A percentile compares a stretch with the other conserved stretches of the same genome.
Conservation (phyloP, 2,113 vertebrate genomes). For the Capreolus pygargus region DNA sequence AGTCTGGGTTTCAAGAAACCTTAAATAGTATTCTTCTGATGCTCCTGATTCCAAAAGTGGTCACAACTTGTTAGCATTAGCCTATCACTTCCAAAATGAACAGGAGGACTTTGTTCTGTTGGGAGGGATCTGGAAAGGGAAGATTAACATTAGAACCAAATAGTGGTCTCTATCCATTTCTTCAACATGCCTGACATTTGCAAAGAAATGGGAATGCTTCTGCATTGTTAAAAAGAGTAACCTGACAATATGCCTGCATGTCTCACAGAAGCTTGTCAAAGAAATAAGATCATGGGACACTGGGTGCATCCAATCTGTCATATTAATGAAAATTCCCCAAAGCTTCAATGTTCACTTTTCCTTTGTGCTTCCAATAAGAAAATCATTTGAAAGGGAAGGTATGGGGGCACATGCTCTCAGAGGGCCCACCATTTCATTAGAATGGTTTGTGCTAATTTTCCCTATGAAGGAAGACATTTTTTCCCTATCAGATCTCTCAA, state of each 20-base stretch:
- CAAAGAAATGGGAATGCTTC: slow-evolving; percentile 44
- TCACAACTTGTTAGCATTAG: neutral
- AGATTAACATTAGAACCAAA: neutral
- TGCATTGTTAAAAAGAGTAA: slow-evolving; percentile 40
- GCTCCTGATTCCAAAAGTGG: neutral
- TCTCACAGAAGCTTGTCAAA: slow-evolving; percentile 61
- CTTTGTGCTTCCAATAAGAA: slow-evolving; percentile 39
- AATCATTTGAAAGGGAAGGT: slow-evolving; percentile 28
- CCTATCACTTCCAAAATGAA: neutral
- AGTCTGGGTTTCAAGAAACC: neutral
- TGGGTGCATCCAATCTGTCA: slow-evolving; percentile 52
- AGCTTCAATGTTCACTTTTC: slow-evolving; percentile 45
- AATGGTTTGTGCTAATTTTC: neutral
- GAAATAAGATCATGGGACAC: slow-evolving; percentile 44
- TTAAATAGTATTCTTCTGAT: neutral
- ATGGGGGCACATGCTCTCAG: rapidly evolving
- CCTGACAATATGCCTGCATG: slow-evolving; percentile 40
- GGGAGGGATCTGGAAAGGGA: neutral
- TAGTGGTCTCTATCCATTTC: neutral
- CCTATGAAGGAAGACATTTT: neutral
- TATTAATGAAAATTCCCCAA: slow-evolving; percentile 64
- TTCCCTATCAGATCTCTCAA: neutral
- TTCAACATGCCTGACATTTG: slow-evolving; percentile 41
- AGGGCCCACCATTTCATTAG: neutral
- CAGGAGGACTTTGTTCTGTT: neutral